phyloP scores from a whole-genome alignment of 2,888 invertebrate species.

The Cephus pygmeus region DNA sequence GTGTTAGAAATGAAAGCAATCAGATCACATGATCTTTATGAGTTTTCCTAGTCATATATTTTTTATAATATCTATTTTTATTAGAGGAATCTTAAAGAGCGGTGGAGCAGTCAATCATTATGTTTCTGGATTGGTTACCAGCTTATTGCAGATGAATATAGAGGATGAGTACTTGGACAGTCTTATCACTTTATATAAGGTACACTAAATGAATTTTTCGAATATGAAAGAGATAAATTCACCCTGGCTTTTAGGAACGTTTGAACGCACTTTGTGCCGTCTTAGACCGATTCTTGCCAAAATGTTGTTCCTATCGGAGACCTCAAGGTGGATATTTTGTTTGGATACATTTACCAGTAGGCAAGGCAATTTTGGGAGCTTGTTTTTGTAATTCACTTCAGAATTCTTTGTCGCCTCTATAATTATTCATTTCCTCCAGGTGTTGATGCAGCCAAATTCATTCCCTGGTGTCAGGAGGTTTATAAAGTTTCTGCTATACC shows the following conservation, averaged over 20 bases:
- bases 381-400: neutral
- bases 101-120: slow-evolving; percentile 74
- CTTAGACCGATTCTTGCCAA: slow-evolving; percentile 65
- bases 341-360: slow-evolving; percentile 70
- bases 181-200: slow-evolving; percentile 61
- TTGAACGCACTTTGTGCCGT: slow-evolving; percentile 64
- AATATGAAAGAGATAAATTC: no score
- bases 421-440: slow-evolving; percentile 30
- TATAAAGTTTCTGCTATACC: slow-evolving; percentile 66
- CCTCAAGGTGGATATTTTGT: slow-evolving; percentile 73
- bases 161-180: slow-evolving; percentile 66
- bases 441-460: slow-evolving; percentile 61
- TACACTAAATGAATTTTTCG: slow-evolving; percentile 19
- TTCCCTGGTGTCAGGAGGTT: slow-evolving; percentile 62
- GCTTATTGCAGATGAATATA: slow-evolving; percentile 68
- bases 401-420: neutral
- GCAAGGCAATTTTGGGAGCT: slow-evolving; percentile 26
- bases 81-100: slow-evolving; percentile 68
- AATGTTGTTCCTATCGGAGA: slow-evolving; percentile 60
- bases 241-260: slow-evolving; percentile 55
- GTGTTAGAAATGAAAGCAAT: no score
- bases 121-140: slow-evolving; percentile 68
- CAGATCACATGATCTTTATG: no score
- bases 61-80: slow-evolving; percentile 25
- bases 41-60: no score